Evolutionary conservation across 1,140 invertebrate species (phyloP), one percentile per base, ranked within the genome.

Genomic region (Drosophila orena): DNA sequence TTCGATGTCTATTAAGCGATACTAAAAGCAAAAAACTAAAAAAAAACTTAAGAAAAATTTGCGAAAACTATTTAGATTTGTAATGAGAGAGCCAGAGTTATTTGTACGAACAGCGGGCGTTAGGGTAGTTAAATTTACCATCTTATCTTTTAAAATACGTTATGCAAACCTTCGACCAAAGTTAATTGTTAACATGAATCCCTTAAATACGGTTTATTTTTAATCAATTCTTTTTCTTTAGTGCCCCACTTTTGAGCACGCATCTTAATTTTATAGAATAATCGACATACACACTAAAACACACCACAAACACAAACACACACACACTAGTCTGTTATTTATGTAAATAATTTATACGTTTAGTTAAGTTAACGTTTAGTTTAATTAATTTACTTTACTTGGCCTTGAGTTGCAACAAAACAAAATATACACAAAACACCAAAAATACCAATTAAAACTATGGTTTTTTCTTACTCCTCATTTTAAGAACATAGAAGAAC

Each of bases 251-350:
- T 61, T 61, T 53, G 64, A 54, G 64, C 81, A 75, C 69, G 49
- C 64, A 62, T 78, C 64, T 78, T 86, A 66, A 64, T 79, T 88
- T 88, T 64, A 71, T 68, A 71, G 53, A 22, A 61, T 44, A 35
- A 65, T 66, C 50, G 27, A 64, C 40, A 57, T 60, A 70, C n/a
- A 55, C 49, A 60, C 30, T 11, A 30, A 69, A 34, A 72, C 76
- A 79, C 69, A 78, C 17, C 15, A 76, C 64, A 72, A 17, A 75
- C 38, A 72, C 53, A 77, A 40, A 71, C 61, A 79, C 81, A 77
- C 74, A 76, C 75, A 79, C 84, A 88, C 83, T 88, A 88, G 83
- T 88, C 83, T 88, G 83, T 88, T 88, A 88, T 89, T 85, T 85
- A 88, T 85, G 81, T 86, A 86, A 61, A 85, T 85, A 85, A 65